Base-by-base conservation (phyloP, 37 sponge, comb jelly and placozoan genomes). In the Oscarella lobularis region DNA sequence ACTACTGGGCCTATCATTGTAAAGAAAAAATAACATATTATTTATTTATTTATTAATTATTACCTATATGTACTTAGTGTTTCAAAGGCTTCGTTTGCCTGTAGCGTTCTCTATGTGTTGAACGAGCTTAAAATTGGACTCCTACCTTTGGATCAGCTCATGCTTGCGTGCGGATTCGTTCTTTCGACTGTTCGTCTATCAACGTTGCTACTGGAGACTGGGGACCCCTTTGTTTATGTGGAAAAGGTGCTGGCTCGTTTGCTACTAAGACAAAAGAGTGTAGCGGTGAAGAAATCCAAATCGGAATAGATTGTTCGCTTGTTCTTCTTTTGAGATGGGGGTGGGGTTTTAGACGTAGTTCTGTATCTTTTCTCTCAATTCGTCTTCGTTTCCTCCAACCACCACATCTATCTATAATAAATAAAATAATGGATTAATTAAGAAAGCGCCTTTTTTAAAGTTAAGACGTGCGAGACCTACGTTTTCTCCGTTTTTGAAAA, bases 401-500 rank as follows among this genome's bases (percentile, higher is more conserved):
- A 78, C 31, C 4, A 20, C 3, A 27, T 67, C 86, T 41, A 82
- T 70, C 79, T 79, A 68, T 14, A 68, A 68, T 14, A 68, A 5
- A 68, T 20, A 14, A 4, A 68, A 32, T 29, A 20, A 48, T 20
- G 20, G 14, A 48, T 20, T 48, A 48, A 9, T 20, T 48, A 48
- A 9, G 14, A 48, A 9, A 48, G 14, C 60, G 20, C 60, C 20
- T 20, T 48, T 48, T 9, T 48, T 48, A 48, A 9, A 48, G 60
- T 9, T 48, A n/a, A n/a, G n/a, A 48, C 60, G 20, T 20, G 20
- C 20, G 20, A 48, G 20, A 48, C 60, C 41, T 33, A 86, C 78
- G 73, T 85, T 85, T 36, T 77, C 38, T 29, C 80, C 73, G 40
- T 81, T 66, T 40, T 76, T 77, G 77, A 72, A 86, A 36, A 88